Percentiles rank a stretch among this genome's conserved stretches.
phyloP scores from a whole-genome alignment of 2,888 invertebrate genomes.

The Pollenia amentaria region DNA sequence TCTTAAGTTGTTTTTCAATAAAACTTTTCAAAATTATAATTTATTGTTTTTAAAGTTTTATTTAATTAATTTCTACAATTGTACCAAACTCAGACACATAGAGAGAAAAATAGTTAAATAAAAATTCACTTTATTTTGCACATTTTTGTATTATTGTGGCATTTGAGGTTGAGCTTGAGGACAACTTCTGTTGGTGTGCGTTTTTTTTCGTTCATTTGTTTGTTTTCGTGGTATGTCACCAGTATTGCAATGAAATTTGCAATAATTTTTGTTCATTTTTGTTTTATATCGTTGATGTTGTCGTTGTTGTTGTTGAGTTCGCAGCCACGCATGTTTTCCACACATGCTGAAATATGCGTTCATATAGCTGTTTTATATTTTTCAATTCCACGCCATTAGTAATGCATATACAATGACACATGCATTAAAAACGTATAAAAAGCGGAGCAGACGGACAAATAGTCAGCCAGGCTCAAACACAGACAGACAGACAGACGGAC shows the following conservation, averaged over 20 bases:
- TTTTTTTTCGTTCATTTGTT: conserved; percentile 8
- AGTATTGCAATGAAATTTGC: conserved; percentile 67
- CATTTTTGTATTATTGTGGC: conserved; percentile 65
- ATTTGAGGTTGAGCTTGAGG: conserved; percentile 69
- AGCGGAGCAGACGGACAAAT: conserved; percentile 29
- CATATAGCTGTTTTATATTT: conserved; percentile 8
- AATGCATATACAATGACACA: conserved; percentile 44
- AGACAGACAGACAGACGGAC: conserved; percentile 3
- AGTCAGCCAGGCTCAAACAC: background rate
- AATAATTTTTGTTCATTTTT: conserved; percentile 53
- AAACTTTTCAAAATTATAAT: conserved; percentile 29
- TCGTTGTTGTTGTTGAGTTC: conserved; percentile 20
- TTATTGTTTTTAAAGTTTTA: conserved; percentile 52
- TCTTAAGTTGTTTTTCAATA: conserved; percentile 7
- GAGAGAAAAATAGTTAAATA: conserved; percentile 22
- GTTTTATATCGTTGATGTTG: background rate
- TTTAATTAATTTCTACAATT: conserved; percentile 54
- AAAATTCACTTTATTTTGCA: conserved; percentile 46
- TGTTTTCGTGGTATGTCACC: conserved; percentile 68
- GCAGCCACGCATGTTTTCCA: conserved; percentile 73
- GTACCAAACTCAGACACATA: background rate
- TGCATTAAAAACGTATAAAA: conserved; percentile 32
- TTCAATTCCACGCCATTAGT: conserved; percentile 59
- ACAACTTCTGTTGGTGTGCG: conserved; percentile 61
- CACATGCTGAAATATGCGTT: conserved; percentile 68